Evolutionary conservation across 2,113 vertebrate species (phyloP), one percentile per base, ranked within the genome.

Genomic region (Hyperopisus bebe): DNA sequence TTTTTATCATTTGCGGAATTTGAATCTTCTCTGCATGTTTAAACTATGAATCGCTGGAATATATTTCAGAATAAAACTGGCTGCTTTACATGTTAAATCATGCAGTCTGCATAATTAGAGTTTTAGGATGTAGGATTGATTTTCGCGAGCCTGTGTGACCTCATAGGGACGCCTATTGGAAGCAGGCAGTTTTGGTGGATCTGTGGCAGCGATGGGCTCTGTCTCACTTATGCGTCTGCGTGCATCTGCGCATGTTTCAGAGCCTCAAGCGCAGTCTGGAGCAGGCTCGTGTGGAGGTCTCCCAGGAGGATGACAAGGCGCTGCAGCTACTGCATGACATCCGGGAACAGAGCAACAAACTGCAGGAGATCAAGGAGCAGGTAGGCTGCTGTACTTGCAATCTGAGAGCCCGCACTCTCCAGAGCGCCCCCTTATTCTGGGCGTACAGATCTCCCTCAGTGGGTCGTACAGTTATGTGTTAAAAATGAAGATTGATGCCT

Each of bases 331-430:
- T 99, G 91, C 98, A 99, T 11, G 98, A 99, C 94, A 99, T 99
- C 94, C 96, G 98, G 88, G 98, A 99, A 91, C 98, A 99, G 94
- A 99, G 98, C 96, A 97, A 96, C 96, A 99, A 99, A 95, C 97
- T 99, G 92, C 98, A 99, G 92, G 98, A 99, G 95, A 99, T 99
- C 96, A 99, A 99, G 95, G 98, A 99, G 93, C 98, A 99, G 97
- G 98, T 99, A 96, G 88, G 92, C 77, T 19, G 21, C 88, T 82
- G 46, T 19, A 10, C 13, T 31, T 11, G 1, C 39, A 19, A 1
- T 24, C 53, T 17, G 17, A 89, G 62, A 15, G 17, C 46, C 82
- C 1, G 31, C 82, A 39, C 44, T 10, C 31, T 42, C 83, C 47
- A 17, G 66, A 13, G 15, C 50, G 13, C 53, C 58, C 19, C 17